Evolutionary conservation across 2,888 invertebrate genomes (phyloP).

Genomic region (Pasiphila rectangulata): DNA sequence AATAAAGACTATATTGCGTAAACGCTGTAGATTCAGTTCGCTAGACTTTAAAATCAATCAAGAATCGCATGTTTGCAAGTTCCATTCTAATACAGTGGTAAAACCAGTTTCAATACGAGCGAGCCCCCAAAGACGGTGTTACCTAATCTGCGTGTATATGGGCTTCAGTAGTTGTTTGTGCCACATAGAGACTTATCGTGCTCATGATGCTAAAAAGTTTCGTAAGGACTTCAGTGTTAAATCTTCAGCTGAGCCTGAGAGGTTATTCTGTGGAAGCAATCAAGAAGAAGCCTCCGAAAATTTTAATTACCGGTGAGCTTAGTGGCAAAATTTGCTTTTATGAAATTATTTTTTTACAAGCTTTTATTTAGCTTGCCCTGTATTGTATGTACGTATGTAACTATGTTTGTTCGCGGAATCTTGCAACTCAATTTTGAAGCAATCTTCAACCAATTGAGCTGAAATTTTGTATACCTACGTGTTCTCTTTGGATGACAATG

Average conservation of each 20-base stretch:
- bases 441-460: too few relatives aligned
- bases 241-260: conserved; percentile 50
- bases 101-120: conserved; percentile 50
- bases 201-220: conserved; percentile 52
- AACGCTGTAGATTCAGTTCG: conserved; percentile 6
- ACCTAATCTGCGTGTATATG: conserved; percentile 40
- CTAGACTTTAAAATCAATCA: too few relatives aligned
- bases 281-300: conserved; percentile 68
- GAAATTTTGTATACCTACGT: too few relatives aligned
- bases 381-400: too few relatives aligned
- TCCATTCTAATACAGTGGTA: conserved; percentile 31
- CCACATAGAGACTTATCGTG: conserved; percentile 57
- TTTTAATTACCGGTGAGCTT: conserved; percentile 81
- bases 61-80: conserved; percentile 17
- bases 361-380: too few relatives aligned
- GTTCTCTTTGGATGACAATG: too few relatives aligned
- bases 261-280: conserved; percentile 49
- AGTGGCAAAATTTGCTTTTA: too few relatives aligned
- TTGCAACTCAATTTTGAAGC: too few relatives aligned
- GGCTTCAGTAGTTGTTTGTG: conserved; percentile 53
- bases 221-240: conserved; percentile 45
- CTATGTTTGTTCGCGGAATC: too few relatives aligned
- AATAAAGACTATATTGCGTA: conserved; percentile 42
- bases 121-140: conserved; percentile 49
- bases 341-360: too few relatives aligned